These are phyloP conservation scores for Holocentrus rufus DNA, from an alignment of 2,797 vertebrate genomes.

Conservation along the genomic window DNA sequence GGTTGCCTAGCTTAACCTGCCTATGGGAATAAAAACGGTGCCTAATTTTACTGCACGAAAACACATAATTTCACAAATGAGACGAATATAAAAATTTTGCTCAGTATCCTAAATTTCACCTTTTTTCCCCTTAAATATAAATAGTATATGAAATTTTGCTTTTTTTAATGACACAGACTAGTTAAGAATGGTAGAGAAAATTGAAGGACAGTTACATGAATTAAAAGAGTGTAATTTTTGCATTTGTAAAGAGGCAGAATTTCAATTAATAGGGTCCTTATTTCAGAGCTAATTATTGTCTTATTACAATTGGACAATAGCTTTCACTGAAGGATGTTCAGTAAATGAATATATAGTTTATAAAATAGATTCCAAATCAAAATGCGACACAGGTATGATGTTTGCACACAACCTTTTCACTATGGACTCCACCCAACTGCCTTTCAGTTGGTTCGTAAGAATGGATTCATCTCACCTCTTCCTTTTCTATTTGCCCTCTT, in stretches of 20 bases:
- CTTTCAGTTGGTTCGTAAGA: conserved; percentile 69
- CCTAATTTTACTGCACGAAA: neutral
- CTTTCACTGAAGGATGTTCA: too few relatives aligned
- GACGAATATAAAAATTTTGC: too few relatives aligned
- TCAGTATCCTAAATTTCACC: too few relatives aligned
- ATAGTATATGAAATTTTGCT: too few relatives aligned
- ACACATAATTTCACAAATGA: conserved; percentile 8
- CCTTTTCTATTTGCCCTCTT: conserved; percentile 72
- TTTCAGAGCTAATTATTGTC: neutral
- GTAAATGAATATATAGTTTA: too few relatives aligned
- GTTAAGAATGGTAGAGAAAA: too few relatives aligned
- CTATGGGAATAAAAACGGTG: neutral
- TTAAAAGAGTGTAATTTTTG: too few relatives aligned
- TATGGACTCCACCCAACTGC: conserved; percentile 40
- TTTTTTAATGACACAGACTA: too few relatives aligned
- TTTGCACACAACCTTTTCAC: conserved; percentile 32
- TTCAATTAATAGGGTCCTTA: neutral
- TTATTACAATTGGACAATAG: too few relatives aligned
- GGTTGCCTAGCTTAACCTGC: neutral
- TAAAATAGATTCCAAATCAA: neutral
- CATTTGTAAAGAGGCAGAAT: neutral
- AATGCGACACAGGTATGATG: conserved; percentile 20
- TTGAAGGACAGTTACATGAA: too few relatives aligned
- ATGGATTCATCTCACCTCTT: conserved; percentile 68
- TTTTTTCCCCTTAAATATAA: too few relatives aligned